These are phyloP conservation scores for Paracentrotus lividus DNA, from an alignment of 53 echinoderm and acorn worm species.

Conservation along the genomic window DNA sequence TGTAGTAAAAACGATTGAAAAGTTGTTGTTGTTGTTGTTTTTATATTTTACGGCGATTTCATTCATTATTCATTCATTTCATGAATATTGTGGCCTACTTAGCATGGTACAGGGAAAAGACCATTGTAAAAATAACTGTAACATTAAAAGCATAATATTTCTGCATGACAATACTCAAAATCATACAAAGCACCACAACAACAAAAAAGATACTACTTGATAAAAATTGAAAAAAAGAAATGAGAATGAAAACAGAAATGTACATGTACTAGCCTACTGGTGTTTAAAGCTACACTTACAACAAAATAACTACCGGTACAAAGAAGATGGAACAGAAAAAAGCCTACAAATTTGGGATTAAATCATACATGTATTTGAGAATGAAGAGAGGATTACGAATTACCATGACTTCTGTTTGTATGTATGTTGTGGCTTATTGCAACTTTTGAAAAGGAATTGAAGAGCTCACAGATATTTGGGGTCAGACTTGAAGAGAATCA, in stretches of 20 bases:
- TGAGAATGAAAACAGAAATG: not conserved
- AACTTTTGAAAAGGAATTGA: not conserved
- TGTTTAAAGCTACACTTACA: not conserved
- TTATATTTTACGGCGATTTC: too few species aligned
- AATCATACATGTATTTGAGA: not conserved
- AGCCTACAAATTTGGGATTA: not conserved
- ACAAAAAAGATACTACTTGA: too few species aligned
- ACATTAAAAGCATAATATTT: not conserved
- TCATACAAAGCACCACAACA: constrained; percentile 19
- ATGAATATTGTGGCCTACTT: not conserved
- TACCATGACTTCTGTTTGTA: not conserved
- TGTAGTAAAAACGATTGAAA: not conserved
- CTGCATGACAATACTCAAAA: not conserved
- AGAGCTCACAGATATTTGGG: not conserved
- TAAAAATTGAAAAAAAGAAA: not conserved
- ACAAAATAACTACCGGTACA: not conserved
- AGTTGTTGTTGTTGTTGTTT: too few species aligned
- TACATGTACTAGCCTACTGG: not conserved
- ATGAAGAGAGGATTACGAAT: not conserved
- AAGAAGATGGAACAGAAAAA: not conserved
- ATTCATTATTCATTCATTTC: too few species aligned
- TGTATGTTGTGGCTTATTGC: not conserved
- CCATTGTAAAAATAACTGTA: not conserved
- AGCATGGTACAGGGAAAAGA: not conserved
- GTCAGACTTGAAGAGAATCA: too few species aligned